A percentile compares a stretch with the other conserved stretches of the same genome.
These are phyloP conservation scores for Antechinus flavipes DNA, from an alignment of 2,113 vertebrate species.

Conservation along the genomic window DNA sequence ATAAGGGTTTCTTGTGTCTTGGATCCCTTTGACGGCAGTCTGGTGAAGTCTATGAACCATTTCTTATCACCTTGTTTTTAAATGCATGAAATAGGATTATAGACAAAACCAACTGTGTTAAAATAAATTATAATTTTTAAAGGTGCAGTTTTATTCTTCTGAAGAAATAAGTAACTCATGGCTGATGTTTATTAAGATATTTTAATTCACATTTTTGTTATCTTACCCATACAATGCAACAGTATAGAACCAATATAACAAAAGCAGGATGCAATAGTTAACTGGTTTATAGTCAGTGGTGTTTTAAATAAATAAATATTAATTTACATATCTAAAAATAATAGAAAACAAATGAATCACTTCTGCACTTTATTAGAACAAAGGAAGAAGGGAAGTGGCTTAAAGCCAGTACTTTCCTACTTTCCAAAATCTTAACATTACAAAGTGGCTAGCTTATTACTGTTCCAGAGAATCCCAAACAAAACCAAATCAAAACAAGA, in stretches of 20 bases:
- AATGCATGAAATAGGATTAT: neutral
- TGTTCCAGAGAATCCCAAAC: constrained; percentile 18
- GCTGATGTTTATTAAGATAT: neutral
- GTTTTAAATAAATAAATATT: neutral
- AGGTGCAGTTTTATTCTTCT: too few species aligned
- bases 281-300: neutral
- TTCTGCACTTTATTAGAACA: neutral
- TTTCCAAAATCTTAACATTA: neutral
- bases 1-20: neutral
- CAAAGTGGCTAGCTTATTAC: neutral
- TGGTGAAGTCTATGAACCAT: neutral
- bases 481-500: neutral
- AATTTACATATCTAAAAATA: constrained; percentile 55
- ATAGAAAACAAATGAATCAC: neutral
- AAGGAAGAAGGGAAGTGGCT: neutral
- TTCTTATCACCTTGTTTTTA: neutral
- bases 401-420: constrained; percentile 23
- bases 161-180: too few species aligned
- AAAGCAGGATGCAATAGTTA: constrained; percentile 43
- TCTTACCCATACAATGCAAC: constrained; percentile 66
- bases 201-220: constrained; percentile 63
- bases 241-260: constrained; percentile 57
- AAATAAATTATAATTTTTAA: neutral
- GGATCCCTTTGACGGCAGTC: neutral
- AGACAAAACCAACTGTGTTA: neutral